Evolutionary conservation across 2,797 vertebrate species (phyloP), one percentile per base, ranked within the genome.

Genomic region (Pteronotus mesoamericanus): DNA sequence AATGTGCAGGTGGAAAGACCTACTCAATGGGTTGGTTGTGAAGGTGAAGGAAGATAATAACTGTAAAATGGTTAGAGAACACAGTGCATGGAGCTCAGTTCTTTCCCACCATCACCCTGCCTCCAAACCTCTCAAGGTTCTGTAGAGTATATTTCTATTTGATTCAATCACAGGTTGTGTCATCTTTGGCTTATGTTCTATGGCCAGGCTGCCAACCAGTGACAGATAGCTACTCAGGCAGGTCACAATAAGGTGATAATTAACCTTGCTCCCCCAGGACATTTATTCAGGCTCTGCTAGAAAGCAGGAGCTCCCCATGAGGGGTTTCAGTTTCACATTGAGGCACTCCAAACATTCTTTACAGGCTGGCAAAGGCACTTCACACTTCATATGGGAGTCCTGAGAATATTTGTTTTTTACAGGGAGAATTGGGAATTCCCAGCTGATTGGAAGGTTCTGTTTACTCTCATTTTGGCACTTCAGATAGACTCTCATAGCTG

Each of bases 291-390:
- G 32, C 59, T 94, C 37, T 48, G 5, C 46, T 91, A 24, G 78
- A 94, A 91, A 83, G 90, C 78, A 66, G 46, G 61, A n/a, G 66
- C 75, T 96, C 94, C 82, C 69, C 57, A 37, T 11, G 14, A 82
- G 72, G 26, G 69, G 46, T 66, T 96, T 96, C 26, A 37, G 53
- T 97, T 97, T 97, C 86, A 92, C 19, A 32, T n/a, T 86, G 87
- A 22, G 19, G 61, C 64, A 44, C 83, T 89, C 72, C 32, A 51
- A 69, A 77, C 19, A n/a, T 90, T 90, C 57, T 97, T 95, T 96
- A 95, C 64, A 64, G 48, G 78, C 94, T 95, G 85, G 92, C 92
- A 95, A 96, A 94, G 84, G 89, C 6, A 1, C 82, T 97, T 96
- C 94, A 92, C 94, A 82, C 94, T 94, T 97, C 94, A 91, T 53